phyloP scores from a whole-genome alignment of 2,113 vertebrate species.

The Edolisoma coerulescens region DNA sequence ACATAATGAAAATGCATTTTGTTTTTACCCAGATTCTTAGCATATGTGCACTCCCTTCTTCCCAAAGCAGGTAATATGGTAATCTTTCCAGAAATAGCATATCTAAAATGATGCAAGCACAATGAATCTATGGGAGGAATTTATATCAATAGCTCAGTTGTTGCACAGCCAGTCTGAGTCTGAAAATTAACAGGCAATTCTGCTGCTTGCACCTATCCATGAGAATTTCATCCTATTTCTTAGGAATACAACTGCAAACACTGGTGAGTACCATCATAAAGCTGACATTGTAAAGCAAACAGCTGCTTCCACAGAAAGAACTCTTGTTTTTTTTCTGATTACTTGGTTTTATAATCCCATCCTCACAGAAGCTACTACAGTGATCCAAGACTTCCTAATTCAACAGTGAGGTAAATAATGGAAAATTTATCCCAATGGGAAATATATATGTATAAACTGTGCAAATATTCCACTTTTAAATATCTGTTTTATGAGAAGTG shows the following conservation, averaged over 20 bases:
- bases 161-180: background rate
- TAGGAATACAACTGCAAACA: background rate
- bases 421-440: background rate
- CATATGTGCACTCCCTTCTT: background rate
- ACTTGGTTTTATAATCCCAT: background rate
- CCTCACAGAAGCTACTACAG: background rate
- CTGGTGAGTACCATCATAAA: background rate
- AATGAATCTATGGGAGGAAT: background rate
- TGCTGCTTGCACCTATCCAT: background rate
- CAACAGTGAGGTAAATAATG: background rate
- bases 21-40: background rate
- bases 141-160: background rate
- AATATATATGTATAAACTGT: background rate
- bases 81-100: background rate
- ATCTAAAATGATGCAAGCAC: background rate
- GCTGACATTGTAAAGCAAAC: background rate
- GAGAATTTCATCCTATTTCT: background rate
- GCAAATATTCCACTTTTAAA: background rate
- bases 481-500: background rate
- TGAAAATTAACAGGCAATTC: background rate
- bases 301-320: background rate
- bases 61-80: background rate
- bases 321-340: background rate
- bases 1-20: background rate
- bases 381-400: background rate